Conservation (phyloP, 2,797 vertebrate species). For the Hoplostethus mediterraneus region DNA sequence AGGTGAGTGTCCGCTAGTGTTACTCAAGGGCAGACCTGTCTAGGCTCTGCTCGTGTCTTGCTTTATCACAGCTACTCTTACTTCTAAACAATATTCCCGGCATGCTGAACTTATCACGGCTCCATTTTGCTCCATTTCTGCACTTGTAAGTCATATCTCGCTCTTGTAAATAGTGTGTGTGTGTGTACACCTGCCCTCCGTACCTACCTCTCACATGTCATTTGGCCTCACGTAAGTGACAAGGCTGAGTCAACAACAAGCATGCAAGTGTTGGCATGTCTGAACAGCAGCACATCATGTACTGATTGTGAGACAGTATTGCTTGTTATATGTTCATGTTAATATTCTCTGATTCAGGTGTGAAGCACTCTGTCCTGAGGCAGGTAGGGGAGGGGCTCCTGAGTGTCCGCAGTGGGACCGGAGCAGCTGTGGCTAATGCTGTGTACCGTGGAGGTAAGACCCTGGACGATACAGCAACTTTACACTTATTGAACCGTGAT, state of each 20-base stretch:
- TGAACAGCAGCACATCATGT: background rate
- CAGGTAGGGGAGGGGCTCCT: constrained; percentile 90
- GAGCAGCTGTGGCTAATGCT: constrained; percentile 81
- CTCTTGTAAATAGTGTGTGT: background rate
- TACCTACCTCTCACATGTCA: constrained; percentile 5
- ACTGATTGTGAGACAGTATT: background rate
- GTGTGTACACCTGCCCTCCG: background rate
- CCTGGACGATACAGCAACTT: background rate
- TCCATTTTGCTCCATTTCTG: background rate
- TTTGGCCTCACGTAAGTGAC: constrained; percentile 6
- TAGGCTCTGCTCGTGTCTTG: background rate
- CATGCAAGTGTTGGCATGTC: background rate
- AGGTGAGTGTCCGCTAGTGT: constrained; percentile 80
- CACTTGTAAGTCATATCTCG: background rate
- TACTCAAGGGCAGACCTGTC: background rate
- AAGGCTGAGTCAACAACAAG: background rate
- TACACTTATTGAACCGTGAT: background rate
- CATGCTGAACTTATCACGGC: background rate
- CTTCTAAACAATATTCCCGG: background rate
- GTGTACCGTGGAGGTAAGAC: constrained; percentile 89
- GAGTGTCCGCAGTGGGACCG: constrained; percentile 84
- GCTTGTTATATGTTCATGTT: background rate
- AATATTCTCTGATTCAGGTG: constrained; percentile 78
- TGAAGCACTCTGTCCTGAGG: constrained; percentile 89
- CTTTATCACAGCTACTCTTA: constrained; percentile 3